Evolutionary conservation across 37 sponge, comb jelly and placozoan genomes (phyloP).

Genomic region (Aphrocallistes beatrix): DNA sequence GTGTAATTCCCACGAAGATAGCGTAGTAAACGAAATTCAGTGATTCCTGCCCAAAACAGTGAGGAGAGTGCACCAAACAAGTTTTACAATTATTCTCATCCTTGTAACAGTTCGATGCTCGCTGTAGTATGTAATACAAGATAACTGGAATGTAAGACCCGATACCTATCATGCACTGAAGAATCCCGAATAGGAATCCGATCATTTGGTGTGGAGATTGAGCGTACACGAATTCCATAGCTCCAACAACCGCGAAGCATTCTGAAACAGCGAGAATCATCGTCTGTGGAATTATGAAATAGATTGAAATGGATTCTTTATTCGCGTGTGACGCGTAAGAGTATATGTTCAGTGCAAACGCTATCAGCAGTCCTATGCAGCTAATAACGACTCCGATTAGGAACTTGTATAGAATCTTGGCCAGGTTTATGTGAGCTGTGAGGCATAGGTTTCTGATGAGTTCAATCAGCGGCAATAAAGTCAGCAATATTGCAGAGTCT

Average conservation of each 20-base stretch:
- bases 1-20: not conserved
- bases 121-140: not conserved
- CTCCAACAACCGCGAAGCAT: constrained; percentile 21
- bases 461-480: not conserved
- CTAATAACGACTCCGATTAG: not conserved
- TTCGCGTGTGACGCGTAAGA: not conserved
- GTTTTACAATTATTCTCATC: not conserved
- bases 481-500: not conserved
- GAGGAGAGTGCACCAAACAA: not conserved
- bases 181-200: constrained; percentile 30
- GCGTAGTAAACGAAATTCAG: not conserved
- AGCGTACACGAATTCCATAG: constrained; percentile 38
- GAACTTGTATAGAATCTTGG: not conserved
- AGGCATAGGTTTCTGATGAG: not conserved
- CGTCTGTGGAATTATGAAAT: not conserved
- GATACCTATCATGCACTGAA: constrained; percentile 27
- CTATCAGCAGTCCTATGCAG: not conserved
- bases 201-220: constrained; percentile 37
- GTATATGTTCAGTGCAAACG: not conserved
- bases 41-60: not conserved
- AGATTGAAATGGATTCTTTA: not conserved
- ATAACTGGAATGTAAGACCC: not conserved
- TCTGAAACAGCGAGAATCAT: not conserved
- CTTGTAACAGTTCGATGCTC: not conserved
- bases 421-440: not conserved